Percentiles rank a stretch among this genome's conserved stretches.
These are phyloP conservation scores for Caerostris darwini DNA, from an alignment of 1,140 invertebrate genomes.

Conservation along the genomic window DNA sequence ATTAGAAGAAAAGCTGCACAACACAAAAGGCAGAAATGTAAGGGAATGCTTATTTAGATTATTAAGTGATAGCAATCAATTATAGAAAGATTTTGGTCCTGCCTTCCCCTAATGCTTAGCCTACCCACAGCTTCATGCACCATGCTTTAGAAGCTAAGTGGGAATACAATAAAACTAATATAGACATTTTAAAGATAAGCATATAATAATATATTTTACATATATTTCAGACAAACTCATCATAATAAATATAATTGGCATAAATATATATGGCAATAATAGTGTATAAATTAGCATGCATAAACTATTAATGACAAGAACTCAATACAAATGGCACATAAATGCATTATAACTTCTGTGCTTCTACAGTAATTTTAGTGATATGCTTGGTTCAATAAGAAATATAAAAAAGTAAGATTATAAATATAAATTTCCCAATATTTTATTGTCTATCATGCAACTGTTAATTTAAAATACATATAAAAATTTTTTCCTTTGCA, in stretches of 20 bases:
- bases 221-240: constrained; percentile 55
- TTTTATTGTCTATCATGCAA: constrained; percentile 13
- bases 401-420: not conserved
- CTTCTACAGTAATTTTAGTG: constrained; percentile 34
- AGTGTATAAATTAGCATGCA: constrained; percentile 58
- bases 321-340: constrained; percentile 54
- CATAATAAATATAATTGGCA: constrained; percentile 56
- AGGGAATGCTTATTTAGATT: constrained; percentile 69
- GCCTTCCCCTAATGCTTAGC: constrained; percentile 61
- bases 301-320: constrained; percentile 64
- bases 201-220: constrained; percentile 71
- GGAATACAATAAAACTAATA: constrained; percentile 73
- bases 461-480: not conserved
- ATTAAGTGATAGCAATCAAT: constrained; percentile 75
- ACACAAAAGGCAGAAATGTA: constrained; percentile 70
- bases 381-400: constrained; percentile 43
- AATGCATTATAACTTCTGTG: constrained; percentile 44
- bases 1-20: constrained; percentile 72
- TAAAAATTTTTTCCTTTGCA: not conserved
- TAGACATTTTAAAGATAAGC: constrained; percentile 56
- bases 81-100: constrained; percentile 38
- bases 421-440: not conserved
- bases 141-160: constrained; percentile 75
- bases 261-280: constrained; percentile 53
- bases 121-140: constrained; percentile 77